Evolutionary conservation across 2,113 vertebrate species (phyloP).

Genomic region (Zosterops japonicus): DNA sequence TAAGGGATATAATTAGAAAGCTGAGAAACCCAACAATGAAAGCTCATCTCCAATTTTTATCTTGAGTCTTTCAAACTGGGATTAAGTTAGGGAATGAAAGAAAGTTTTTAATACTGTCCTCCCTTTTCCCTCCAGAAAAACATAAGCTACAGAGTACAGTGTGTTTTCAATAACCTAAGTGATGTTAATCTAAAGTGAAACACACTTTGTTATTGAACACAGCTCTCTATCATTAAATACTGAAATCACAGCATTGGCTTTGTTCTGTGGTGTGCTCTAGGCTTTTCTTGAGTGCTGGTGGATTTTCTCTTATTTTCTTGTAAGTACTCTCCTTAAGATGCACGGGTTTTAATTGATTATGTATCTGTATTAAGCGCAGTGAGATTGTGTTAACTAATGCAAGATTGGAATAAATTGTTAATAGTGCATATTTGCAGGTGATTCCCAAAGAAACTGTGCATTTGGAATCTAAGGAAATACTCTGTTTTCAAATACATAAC

Average conservation of each 20-base stretch:
- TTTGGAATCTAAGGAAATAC: background rate
- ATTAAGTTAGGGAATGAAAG: slow-evolving; percentile 36
- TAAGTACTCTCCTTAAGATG: background rate
- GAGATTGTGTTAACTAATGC: background rate
- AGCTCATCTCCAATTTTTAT: slow-evolving; percentile 55
- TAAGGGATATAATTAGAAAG: slow-evolving; percentile 64
- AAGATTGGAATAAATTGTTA: background rate
- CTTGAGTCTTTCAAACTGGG: slow-evolving; percentile 41
- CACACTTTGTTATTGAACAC: background rate
- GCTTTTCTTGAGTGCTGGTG: background rate
- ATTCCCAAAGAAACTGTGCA: background rate
- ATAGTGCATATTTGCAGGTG: background rate
- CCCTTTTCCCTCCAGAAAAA: background rate
- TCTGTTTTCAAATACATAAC: background rate
- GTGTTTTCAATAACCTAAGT: slow-evolving; percentile 5
- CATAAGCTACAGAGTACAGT: background rate
- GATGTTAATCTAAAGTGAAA: slow-evolving; percentile 43
- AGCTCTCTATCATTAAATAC: background rate
- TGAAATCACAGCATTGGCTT: background rate
- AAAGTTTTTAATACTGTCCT: background rate
- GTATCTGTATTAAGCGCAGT: background rate
- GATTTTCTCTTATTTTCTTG: background rate
- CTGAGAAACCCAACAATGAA: slow-evolving; percentile 52
- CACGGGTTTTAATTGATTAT: background rate
- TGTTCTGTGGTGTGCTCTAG: background rate